A percentile compares a stretch with the other conserved stretches of the same genome.
These are phyloP conservation scores for Protonemura montana DNA, from an alignment of 2,888 invertebrate species.

Conservation along the genomic window DNA sequence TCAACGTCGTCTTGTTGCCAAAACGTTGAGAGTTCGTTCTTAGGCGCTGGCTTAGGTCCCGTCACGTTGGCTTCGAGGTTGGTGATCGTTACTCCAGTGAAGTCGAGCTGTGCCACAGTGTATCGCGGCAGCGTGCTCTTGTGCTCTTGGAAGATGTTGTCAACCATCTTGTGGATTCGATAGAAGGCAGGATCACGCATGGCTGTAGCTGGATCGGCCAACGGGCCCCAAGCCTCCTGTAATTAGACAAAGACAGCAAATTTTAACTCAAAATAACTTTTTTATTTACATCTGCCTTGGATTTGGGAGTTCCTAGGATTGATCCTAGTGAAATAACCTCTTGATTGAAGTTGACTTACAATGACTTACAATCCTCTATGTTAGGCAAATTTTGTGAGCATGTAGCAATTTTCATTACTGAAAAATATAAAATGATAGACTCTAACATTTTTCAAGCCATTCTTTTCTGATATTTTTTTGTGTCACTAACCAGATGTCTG, in stretches of 20 bases:
- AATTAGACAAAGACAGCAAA: neutral
- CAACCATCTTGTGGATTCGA: conserved; percentile 82
- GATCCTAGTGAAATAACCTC: no score
- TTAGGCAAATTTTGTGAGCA: no score
- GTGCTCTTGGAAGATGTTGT: conserved; percentile 78
- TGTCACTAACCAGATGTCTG: conserved; percentile 75
- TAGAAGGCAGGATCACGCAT: conserved; percentile 92
- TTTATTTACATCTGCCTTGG: no score
- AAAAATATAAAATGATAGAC: no score
- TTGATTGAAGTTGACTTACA: no score
- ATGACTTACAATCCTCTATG: no score
- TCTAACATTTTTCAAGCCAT: no score
- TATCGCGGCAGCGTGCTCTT: conserved; percentile 77
- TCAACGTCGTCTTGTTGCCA: conserved; percentile 57
- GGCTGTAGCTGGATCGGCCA: conserved; percentile 84
- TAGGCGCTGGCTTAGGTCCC: neutral
- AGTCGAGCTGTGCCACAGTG: conserved; percentile 67
- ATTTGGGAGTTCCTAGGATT: no score
- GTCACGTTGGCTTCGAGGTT: conserved; percentile 61
- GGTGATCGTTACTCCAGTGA: conserved; percentile 69
- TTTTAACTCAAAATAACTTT: no score
- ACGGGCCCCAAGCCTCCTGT: conserved; percentile 80
- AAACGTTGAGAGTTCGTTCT: conserved; percentile 53
- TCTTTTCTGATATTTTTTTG: no score
- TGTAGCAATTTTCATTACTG: conserved; percentile 51